phyloP scores from a whole-genome alignment of 2,888 invertebrate genomes.

The Patella pellucida region DNA sequence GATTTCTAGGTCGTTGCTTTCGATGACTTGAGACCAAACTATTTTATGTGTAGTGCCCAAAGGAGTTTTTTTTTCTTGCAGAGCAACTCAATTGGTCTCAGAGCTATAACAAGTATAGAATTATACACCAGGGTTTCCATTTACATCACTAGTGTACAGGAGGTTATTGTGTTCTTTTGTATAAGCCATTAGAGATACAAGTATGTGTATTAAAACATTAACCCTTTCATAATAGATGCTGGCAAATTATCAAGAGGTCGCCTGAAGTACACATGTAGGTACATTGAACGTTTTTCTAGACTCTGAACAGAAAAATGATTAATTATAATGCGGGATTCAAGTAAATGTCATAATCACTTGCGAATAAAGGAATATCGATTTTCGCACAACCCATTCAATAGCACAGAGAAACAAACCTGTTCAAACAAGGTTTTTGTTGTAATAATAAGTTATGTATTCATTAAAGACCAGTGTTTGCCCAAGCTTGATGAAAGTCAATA shows the following conservation, averaged over 20 bases:
- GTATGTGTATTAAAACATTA: background rate
- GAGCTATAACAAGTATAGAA: background rate
- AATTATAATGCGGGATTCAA: background rate
- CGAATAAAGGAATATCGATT: background rate
- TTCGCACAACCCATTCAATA: background rate
- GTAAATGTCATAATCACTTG: background rate
- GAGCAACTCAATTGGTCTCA: background rate
- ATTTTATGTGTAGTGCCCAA: background rate
- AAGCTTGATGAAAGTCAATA: background rate
- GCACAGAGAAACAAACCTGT: background rate
- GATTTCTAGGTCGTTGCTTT: constrained; percentile 10
- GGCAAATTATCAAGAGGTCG: background rate
- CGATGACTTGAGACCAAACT: background rate
- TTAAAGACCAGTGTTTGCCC: background rate
- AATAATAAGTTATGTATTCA: constrained; percentile 9
- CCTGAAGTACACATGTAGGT: background rate
- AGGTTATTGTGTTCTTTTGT: background rate
- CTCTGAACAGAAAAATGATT: background rate
- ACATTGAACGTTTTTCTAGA: constrained; percentile 7
- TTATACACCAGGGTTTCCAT: too few relatives aligned
- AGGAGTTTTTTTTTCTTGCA: constrained; percentile 3
- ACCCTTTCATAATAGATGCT: background rate
- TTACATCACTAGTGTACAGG: too few relatives aligned
- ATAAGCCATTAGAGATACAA: background rate
- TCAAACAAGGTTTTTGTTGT: constrained; percentile 2